These are phyloP conservation scores for Dusona sp. DNA, from an alignment of 2,888 invertebrate genomes.

Conservation along the genomic window DNA sequence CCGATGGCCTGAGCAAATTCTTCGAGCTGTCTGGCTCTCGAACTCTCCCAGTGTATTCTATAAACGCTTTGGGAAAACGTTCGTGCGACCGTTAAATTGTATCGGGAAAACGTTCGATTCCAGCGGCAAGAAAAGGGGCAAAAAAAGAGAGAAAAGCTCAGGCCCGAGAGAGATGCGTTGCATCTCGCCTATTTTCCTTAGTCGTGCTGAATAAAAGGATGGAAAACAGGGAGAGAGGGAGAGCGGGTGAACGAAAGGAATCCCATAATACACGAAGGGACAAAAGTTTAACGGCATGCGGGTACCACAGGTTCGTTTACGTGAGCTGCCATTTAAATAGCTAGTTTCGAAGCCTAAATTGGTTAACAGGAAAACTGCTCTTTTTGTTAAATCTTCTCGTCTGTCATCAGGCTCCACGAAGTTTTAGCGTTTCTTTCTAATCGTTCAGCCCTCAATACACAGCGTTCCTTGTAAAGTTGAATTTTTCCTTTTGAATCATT, in stretches of 20 bases:
- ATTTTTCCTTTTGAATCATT: neutral
- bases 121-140: constrained; percentile 36
- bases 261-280: constrained; percentile 56
- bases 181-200: constrained; percentile 61
- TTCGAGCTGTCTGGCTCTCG: constrained; percentile 37
- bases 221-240: neutral
- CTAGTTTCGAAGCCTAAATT: constrained; percentile 76
- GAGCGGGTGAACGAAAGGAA: neutral
- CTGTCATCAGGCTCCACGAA: neutral
- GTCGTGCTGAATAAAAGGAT: constrained; percentile 8
- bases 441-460: neutral
- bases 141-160: constrained; percentile 26
- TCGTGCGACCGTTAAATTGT: constrained; percentile 77
- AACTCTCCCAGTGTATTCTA: constrained; percentile 53
- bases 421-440: neutral
- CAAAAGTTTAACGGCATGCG: constrained; percentile 75
- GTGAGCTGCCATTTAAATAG: constrained; percentile 81
- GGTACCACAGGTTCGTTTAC: constrained; percentile 68
- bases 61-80: constrained; percentile 66
- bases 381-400: neutral
- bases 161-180: constrained; percentile 33
- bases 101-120: constrained; percentile 74
- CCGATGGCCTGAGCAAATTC: constrained; percentile 53
- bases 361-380: constrained; percentile 26
- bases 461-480: too few relatives aligned